phyloP scores from a whole-genome alignment of 2,113 vertebrate species.

The Grallaria varia region DNA sequence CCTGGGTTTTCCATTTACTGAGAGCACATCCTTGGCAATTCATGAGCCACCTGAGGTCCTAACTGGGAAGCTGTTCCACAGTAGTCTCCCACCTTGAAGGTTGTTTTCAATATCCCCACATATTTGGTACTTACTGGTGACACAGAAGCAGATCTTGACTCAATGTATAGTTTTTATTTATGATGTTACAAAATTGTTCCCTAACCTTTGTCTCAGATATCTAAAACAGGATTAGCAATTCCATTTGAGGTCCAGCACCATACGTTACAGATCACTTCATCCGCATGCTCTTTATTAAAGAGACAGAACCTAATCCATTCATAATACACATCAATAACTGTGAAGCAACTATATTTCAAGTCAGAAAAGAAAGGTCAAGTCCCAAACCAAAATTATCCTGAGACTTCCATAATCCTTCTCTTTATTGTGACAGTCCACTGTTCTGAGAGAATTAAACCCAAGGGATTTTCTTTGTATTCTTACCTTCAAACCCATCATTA shows the following conservation, averaged over 20 bases:
- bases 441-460: neutral
- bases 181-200: neutral
- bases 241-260: neutral
- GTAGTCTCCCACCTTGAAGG: neutral
- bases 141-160: neutral
- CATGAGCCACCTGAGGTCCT: neutral
- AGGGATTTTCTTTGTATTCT: neutral
- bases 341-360: neutral
- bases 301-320: neutral
- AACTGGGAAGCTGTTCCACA: neutral
- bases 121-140: neutral
- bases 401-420: neutral
- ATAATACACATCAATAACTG: neutral
- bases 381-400: neutral
- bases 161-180: neutral
- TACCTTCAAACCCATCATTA: constrained; percentile 92
- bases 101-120: neutral
- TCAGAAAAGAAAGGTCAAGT: neutral
- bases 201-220: neutral
- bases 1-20: neutral
- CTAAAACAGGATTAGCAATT: neutral
- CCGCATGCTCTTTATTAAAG: neutral
- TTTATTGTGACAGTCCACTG: neutral
- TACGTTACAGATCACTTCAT: neutral
- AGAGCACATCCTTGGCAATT: neutral